These are phyloP conservation scores for Eonycteris spelaea DNA, from an alignment of 2,113 vertebrate genomes.

Conservation along the genomic window DNA sequence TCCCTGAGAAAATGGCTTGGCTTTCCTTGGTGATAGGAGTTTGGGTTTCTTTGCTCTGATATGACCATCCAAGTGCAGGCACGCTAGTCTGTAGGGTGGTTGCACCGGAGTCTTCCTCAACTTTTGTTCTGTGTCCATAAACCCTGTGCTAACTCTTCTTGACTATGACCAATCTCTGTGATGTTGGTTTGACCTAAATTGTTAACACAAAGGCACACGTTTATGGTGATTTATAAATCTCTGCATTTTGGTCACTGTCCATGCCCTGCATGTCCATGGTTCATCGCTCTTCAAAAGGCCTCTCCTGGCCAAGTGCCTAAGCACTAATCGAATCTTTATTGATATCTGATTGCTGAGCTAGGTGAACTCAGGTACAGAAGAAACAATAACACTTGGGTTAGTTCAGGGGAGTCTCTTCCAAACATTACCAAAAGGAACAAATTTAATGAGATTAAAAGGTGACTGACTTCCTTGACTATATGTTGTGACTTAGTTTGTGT, in stretches of 20 bases:
- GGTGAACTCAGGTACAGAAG: neutral
- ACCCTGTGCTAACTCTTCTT: neutral
- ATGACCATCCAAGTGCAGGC: neutral
- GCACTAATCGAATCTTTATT: neutral
- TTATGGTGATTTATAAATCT: neutral
- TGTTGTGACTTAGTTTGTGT: neutral
- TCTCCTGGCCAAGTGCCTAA: neutral
- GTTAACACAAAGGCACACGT: neutral
- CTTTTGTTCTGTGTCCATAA: neutral
- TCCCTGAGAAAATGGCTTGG: neutral
- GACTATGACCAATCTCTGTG: neutral
- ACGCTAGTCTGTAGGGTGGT: neutral
- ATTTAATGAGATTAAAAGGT: neutral
- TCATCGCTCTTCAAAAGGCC: neutral
- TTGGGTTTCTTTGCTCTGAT: neutral
- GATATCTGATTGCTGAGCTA: neutral
- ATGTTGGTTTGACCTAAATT: neutral
- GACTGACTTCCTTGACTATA: neutral
- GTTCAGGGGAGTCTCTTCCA: neutral
- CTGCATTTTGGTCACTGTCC: neutral
- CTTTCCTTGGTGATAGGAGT: neutral
- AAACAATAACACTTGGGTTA: neutral
- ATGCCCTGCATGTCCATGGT: neutral
- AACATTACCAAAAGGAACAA: constrained; percentile 14
- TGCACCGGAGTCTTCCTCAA: neutral